These are phyloP conservation scores for Choristoneura fumiferana DNA, from an alignment of 1,140 invertebrate species.

Conservation along the genomic window DNA sequence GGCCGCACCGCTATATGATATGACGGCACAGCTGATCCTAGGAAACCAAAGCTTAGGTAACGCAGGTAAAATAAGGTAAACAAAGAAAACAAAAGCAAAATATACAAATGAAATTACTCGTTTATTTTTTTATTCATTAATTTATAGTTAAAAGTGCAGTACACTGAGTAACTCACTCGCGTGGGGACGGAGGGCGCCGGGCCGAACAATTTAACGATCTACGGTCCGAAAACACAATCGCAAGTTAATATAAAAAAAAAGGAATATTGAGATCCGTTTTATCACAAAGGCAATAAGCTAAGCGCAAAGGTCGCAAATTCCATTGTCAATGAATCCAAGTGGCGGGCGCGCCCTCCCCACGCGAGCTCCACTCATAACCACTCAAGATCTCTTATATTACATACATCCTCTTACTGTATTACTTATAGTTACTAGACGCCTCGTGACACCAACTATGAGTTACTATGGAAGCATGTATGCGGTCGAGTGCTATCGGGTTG, in stretches of 20 bases:
- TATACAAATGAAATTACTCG: constrained; percentile 26
- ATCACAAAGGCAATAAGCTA: constrained; percentile 40
- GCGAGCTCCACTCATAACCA: constrained; percentile 3
- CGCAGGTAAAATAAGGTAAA: not conserved
- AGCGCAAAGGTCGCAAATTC: constrained; percentile 44
- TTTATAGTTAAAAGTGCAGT: constrained; percentile 64
- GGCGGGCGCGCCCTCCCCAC: constrained; percentile 1
- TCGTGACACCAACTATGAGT: constrained; percentile 2
- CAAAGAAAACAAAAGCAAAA: constrained; percentile 11
- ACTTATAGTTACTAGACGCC: not conserved
- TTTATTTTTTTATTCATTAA: constrained; percentile 63
- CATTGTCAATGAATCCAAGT: constrained; percentile 11
- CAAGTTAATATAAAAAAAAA: constrained; percentile 34
- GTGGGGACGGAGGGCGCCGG: constrained; percentile 48
- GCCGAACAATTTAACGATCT: constrained; percentile 6
- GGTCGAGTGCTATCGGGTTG: constrained; percentile 14
- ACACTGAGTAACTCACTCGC: constrained; percentile 56
- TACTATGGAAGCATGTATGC: constrained; percentile 23
- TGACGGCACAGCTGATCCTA: too few relatives aligned
- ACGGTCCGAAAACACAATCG: constrained; percentile 13
- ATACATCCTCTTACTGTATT: constrained; percentile 12
- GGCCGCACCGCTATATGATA: too few relatives aligned
- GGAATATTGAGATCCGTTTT: constrained; percentile 66
- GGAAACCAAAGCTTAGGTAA: not conserved
- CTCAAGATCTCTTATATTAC: constrained; percentile 19